Conservation (phyloP, 2,113 vertebrate species). For the Anser brachyrhynchus region DNA sequence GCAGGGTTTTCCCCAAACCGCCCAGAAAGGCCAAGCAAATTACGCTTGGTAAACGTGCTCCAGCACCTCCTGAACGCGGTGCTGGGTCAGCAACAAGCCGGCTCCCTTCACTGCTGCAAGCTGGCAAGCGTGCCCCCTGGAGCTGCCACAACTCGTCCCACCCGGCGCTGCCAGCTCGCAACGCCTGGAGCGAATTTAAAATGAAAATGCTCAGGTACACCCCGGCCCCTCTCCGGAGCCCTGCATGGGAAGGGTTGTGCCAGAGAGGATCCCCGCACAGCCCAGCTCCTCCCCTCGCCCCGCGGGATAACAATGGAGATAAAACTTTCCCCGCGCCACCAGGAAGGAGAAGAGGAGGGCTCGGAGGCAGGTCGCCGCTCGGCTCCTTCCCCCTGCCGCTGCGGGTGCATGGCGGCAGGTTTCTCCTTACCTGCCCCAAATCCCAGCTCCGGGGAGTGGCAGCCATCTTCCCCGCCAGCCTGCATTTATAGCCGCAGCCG, state of each 20-base stretch:
- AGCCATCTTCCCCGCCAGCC: slow-evolving; percentile 26
- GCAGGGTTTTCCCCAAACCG: background rate
- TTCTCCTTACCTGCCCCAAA: background rate
- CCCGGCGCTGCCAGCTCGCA: background rate
- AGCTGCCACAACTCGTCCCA: slow-evolving; percentile 1
- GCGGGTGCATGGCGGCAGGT: background rate
- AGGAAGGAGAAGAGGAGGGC: background rate
- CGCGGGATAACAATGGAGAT: slow-evolving; percentile 36
- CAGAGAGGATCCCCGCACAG: slow-evolving; percentile 28
- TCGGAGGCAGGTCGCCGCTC: background rate
- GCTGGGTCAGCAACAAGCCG: background rate
- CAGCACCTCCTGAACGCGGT: background rate
- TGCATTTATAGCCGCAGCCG: background rate
- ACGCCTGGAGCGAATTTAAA: slow-evolving; percentile 12
- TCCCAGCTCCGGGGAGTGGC: background rate
- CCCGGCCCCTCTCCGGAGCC: slow-evolving; percentile 40
- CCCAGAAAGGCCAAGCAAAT: background rate
- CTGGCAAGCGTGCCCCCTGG: background rate
- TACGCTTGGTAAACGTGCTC: rapidly evolving
- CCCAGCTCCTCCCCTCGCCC: slow-evolving; percentile 54
- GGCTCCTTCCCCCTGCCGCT: background rate
- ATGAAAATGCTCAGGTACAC: slow-evolving; percentile 42
- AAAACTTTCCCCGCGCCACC: background rate
- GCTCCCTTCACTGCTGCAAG: slow-evolving; percentile 39
- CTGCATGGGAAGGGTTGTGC: slow-evolving; percentile 25